A percentile compares a stretch with the other conserved stretches of the same genome.
Conservation (phyloP, 2,888 invertebrate genomes). For the Nomada lathburiana region DNA sequence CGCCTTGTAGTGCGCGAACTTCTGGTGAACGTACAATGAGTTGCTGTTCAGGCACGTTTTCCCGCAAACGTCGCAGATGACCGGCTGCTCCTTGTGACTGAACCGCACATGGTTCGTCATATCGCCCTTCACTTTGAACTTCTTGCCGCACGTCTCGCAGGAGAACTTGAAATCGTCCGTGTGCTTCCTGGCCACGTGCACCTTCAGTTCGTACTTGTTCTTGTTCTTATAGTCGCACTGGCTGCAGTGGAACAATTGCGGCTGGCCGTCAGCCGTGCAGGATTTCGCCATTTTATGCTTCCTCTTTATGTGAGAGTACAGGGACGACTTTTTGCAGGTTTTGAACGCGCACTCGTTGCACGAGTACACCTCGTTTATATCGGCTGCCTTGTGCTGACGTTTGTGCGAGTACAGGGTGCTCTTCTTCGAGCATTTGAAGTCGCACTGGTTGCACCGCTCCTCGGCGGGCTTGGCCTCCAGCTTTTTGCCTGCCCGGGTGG, state of each 20-base stretch:
- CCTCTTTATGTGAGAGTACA: slow-evolving; percentile 80
- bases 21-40: slow-evolving; percentile 81
- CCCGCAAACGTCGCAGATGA: slow-evolving; percentile 81
- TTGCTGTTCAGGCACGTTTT: slow-evolving; percentile 81
- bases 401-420: slow-evolving; percentile 79
- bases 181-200: slow-evolving; percentile 78
- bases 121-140: slow-evolving; percentile 80
- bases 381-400: slow-evolving; percentile 70
- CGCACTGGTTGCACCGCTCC: slow-evolving; percentile 76
- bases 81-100: slow-evolving; percentile 77
- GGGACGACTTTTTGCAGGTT: slow-evolving; percentile 77
- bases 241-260: slow-evolving; percentile 66
- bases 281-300: slow-evolving; percentile 73
- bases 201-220: slow-evolving; percentile 78
- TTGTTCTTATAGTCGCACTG: slow-evolving; percentile 76
- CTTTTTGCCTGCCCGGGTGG: slow-evolving; percentile 63
- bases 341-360: slow-evolving; percentile 81
- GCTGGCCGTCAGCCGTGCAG: slow-evolving; percentile 46
- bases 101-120: slow-evolving; percentile 79
- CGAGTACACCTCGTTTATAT: slow-evolving; percentile 64
- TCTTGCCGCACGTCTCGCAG: slow-evolving; percentile 78
- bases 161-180: slow-evolving; percentile 76
- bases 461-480: slow-evolving; percentile 53
- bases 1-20: slow-evolving; percentile 82
- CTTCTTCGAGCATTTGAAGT: slow-evolving; percentile 77